phyloP scores from a whole-genome alignment of 1,140 invertebrate genomes.

The Sitophilus oryzae region DNA sequence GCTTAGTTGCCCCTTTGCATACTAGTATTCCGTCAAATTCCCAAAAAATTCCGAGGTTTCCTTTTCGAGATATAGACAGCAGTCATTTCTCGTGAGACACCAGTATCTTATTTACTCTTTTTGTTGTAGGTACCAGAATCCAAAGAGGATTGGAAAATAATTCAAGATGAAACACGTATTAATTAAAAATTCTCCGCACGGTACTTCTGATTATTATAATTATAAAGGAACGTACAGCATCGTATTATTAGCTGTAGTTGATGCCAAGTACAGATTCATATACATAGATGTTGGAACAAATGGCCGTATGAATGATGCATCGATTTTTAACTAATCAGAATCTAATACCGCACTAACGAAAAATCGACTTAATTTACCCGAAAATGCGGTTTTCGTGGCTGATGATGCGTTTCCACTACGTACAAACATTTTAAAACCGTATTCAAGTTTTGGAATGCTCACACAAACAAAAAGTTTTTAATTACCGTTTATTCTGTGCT shows the following conservation, averaged over 20 bases:
- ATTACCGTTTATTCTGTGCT: slow-evolving; percentile 38
- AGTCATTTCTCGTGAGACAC: too few species aligned
- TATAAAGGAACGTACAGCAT: slow-evolving; percentile 1
- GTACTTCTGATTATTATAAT: background rate
- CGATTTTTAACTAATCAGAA: background rate
- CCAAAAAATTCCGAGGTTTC: too few species aligned
- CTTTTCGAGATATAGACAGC: too few species aligned
- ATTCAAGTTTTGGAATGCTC: slow-evolving; percentile 30
- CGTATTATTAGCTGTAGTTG: slow-evolving; percentile 1
- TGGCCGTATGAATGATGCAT: background rate
- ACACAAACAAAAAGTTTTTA: slow-evolving; percentile 37
- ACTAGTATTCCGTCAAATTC: too few species aligned
- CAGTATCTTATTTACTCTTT: too few species aligned
- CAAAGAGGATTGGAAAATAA: too few species aligned
- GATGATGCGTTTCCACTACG: slow-evolving; percentile 48
- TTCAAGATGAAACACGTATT: too few species aligned
- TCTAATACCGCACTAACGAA: slow-evolving; percentile 1
- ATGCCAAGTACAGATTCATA: background rate
- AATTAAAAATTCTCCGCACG: too few species aligned
- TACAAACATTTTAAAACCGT: slow-evolving; percentile 44
- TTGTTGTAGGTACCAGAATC: too few species aligned
- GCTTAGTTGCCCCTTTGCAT: too few species aligned
- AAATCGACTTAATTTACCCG: slow-evolving; percentile 2
- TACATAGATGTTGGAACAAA: slow-evolving; percentile 4
- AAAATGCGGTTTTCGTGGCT: slow-evolving; percentile 34